Evolutionary conservation across 2,888 invertebrate genomes (phyloP), one percentile per base, ranked within the genome.

Genomic region (Hypolimnas misippus): DNA sequence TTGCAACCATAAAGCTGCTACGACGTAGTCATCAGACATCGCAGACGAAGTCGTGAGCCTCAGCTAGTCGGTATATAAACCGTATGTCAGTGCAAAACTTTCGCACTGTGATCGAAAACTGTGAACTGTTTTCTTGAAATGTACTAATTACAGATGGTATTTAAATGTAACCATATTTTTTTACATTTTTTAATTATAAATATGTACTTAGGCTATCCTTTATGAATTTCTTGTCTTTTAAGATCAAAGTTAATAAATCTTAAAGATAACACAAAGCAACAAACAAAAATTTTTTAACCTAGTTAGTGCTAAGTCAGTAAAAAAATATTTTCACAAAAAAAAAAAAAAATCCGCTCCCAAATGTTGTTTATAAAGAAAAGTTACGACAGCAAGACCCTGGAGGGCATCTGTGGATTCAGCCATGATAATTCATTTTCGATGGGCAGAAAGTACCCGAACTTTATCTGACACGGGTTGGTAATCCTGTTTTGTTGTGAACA

Each of bases 381-480:
- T 57, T 46, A 46, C 31, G 21, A 42, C 46, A 29, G 42, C 53
- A 46, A 33, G 42, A 51, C 35, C 17, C 57, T 51, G 35, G 54
- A 51, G 55, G 51, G 54, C 56, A 60, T 62, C 65, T 65, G 67
- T 31, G 33, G 31, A 21, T 53, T 49, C 55, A 42, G 33, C 31
- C 29, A 29, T 49, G 52, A 62, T 62, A 68, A 62, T 68, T 68
- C 61, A 68, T 60, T 63, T 63, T 51, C 63, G 46, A 63, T 56
- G 67, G 61, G 38, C 57, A 52, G 31, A 46, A 57, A 51, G 42
- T 51, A 56, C 46, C 58, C 44, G 21, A 63, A 63, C 57, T 63
- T 54, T 50, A 54, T 53, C 29, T 51, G 60, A 66, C 55, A 56
- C 25, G 60, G 55, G 61, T 52, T 38, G 55, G 44, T 53, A 46